A percentile compares a stretch with the other conserved stretches of the same genome.
These are phyloP conservation scores for Crossocerus cetratus DNA, from an alignment of 2,888 invertebrate genomes.

Conservation along the genomic window DNA sequence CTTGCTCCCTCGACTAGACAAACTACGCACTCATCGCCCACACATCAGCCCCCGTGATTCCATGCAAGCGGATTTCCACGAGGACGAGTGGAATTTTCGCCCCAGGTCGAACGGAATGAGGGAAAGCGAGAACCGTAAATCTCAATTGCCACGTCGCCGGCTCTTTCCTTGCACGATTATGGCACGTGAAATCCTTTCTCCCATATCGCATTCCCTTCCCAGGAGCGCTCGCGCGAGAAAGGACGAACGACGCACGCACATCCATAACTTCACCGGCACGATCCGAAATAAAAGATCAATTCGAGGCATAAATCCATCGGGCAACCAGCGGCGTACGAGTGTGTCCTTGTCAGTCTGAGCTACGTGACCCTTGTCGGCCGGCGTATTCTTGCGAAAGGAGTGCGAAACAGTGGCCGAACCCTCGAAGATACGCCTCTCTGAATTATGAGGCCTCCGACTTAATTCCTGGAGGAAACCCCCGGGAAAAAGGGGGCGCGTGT, in stretches of 20 bases:
- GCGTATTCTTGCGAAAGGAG: neutral
- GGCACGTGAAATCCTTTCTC: neutral
- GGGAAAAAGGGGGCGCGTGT: too few species aligned
- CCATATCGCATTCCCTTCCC: neutral
- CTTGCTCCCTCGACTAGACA: too few species aligned
- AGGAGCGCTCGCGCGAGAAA: neutral
- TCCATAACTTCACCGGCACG: neutral
- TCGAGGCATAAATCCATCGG: slow-evolving; percentile 11
- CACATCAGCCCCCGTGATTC: too few species aligned
- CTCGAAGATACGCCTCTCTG: neutral
- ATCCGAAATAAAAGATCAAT: slow-evolving; percentile 30
- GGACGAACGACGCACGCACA: neutral
- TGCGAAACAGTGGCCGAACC: neutral
- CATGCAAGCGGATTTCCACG: too few species aligned
- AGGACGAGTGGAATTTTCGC: neutral
- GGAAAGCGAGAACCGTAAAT: slow-evolving; percentile 27
- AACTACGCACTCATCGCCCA: too few species aligned
- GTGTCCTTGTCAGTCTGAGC: neutral
- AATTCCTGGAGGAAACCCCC: too few species aligned
- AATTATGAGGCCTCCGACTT: neutral
- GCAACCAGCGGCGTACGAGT: neutral
- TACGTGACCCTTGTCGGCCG: slow-evolving; percentile 8
- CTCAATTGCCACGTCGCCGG: slow-evolving; percentile 34
- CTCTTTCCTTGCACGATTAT: slow-evolving; percentile 4
- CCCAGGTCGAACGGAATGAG: neutral